A percentile compares a stretch with the other conserved stretches of the same genome.
Evolutionary conservation across 2,113 vertebrate species (phyloP).

Genomic region (Leptobrachium ailaonicum): DNA sequence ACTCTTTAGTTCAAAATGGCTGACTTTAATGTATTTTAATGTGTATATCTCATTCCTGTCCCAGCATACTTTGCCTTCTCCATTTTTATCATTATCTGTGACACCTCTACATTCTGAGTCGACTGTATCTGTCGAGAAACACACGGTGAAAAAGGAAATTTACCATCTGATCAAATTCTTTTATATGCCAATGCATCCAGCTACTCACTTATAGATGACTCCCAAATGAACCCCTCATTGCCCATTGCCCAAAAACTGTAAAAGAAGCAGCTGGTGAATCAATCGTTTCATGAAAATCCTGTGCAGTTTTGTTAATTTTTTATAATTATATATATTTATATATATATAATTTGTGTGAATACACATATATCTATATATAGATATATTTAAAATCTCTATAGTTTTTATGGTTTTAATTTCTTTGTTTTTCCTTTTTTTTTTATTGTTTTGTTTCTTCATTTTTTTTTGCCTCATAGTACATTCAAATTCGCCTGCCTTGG

Average conservation of each 20-base stretch:
- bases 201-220: slow-evolving; percentile 6
- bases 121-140: slow-evolving; percentile 21
- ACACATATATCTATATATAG: slow-evolving; percentile 9
- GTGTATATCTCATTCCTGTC: neutral
- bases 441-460: slow-evolving; percentile 34
- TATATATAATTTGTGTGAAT: slow-evolving; percentile 1
- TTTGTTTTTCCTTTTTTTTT: slow-evolving; percentile 47
- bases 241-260: slow-evolving; percentile 9
- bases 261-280: slow-evolving; percentile 49
- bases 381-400: slow-evolving; percentile 31
- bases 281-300: slow-evolving; percentile 46
- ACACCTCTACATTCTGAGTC: slow-evolving; percentile 25
- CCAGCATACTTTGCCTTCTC: slow-evolving; percentile 17
- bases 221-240: slow-evolving; percentile 22
- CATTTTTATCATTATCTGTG: neutral
- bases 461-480: slow-evolving; percentile 29
- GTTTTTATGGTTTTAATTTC: slow-evolving; percentile 23
- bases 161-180: slow-evolving; percentile 6
- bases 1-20: neutral
- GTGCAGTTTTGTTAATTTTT: slow-evolving; percentile 38
- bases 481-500: slow-evolving; percentile 36
- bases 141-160: slow-evolving; percentile 24
- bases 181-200: slow-evolving; percentile 13
- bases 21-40: neutral
- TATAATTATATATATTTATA: slow-evolving; percentile 5